Evolutionary conservation across 2,888 invertebrate species (phyloP), one percentile per base, ranked within the genome.

Genomic region (Diarsia mendica): DNA sequence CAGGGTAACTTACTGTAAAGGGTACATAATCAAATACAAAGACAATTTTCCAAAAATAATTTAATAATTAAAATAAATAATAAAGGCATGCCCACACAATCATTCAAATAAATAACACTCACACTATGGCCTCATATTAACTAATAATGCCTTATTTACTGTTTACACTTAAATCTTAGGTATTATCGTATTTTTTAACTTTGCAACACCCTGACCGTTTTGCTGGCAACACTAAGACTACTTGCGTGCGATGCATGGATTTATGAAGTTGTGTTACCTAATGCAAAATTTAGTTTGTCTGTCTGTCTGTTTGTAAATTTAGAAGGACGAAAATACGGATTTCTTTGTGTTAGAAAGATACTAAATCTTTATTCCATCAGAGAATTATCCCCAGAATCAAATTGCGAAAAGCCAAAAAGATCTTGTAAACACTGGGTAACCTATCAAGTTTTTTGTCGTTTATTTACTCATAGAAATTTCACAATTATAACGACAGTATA

Each of bases 101-200:
- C 87, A 88, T 85, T 86, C 87, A 87, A 90, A 90, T 89, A 90
- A 90, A 91, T 92, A 83, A 83, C 88, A 87, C 13, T 78, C 86
- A 89, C 87, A 85, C 83, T 91, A 91, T 91, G 90, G 90, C 91
- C 87, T 81, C 86, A 81, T 76, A 82, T 88, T 80, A 82, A 77
- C 67, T 76, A 86, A 82, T 74, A 83, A 83, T 75, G 76, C 79
- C 80, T 80, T 86, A 84, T 71, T 80, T 72, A 74, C n/a, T 75
- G 61, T 70, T 79, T 77, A 78, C 48, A 72, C 84, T 81, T 73
- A 81, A 80, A 61, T 87, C 85, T 87, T 81, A 84, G 85, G 88
- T 89, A 88, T 64, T 71, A 77, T 77, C 58, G 23, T 75, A 78
- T 80, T 86, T 69, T 64, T 69, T 64, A 67, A 55, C 65, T 65